Evolutionary conservation across 1,140 invertebrate species (phyloP).

Genomic region (Maniola jurtina): DNA sequence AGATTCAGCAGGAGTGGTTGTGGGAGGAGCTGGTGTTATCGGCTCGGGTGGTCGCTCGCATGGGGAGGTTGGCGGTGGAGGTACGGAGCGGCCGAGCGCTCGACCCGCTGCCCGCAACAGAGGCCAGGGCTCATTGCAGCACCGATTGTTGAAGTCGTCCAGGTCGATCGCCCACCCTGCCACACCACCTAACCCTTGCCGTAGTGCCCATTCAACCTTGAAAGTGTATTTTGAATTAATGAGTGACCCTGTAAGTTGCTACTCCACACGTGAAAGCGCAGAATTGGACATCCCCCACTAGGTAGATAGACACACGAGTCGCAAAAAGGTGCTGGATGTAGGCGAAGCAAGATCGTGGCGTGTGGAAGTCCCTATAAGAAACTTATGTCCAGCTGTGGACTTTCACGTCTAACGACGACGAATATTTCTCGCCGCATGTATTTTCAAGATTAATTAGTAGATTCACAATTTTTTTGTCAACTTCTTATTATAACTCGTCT

Average conservation of each 20-base stretch:
- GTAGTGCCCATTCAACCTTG: slow-evolving; percentile 85
- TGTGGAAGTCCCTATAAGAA: too few relatives aligned
- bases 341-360: too few relatives aligned
- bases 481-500: too few relatives aligned
- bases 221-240: slow-evolving; percentile 9
- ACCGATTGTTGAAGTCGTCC: slow-evolving; percentile 92
- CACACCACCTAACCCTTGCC: slow-evolving; percentile 86
- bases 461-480: too few relatives aligned
- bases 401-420: too few relatives aligned
- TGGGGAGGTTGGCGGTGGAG: slow-evolving; percentile 73
- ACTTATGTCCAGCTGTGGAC: too few relatives aligned
- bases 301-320: too few relatives aligned
- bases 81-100: slow-evolving; percentile 83
- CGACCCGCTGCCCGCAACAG: slow-evolving; percentile 86
- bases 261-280: too few relatives aligned
- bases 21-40: slow-evolving; percentile 85
- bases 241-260: background rate
- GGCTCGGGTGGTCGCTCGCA: slow-evolving; percentile 84
- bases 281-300: too few relatives aligned
- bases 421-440: too few relatives aligned
- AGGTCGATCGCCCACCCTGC: slow-evolving; percentile 95
- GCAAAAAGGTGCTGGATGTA: too few relatives aligned
- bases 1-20: slow-evolving; percentile 81
- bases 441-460: too few relatives aligned
- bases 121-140: slow-evolving; percentile 88